Percentiles rank a stretch among this genome's conserved stretches.
Evolutionary conservation across 2,113 vertebrate genomes (phyloP).

Genomic region (Chauna torquata): DNA sequence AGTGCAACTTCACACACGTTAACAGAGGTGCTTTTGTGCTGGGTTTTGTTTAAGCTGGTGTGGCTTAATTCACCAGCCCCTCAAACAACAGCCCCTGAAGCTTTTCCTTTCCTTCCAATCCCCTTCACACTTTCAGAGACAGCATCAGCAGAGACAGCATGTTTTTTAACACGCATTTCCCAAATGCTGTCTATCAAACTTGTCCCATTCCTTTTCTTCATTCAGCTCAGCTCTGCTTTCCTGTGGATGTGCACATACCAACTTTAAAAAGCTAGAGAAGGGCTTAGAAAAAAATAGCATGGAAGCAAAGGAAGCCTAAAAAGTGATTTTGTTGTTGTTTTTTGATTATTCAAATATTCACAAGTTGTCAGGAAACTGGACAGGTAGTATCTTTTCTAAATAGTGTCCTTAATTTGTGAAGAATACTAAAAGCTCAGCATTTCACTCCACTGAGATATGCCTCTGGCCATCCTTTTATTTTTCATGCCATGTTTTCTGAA

Average conservation of each 20-base stretch:
- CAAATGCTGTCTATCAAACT: neutral
- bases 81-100: constrained; percentile 8
- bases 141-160: no score
- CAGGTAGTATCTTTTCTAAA: constrained; percentile 50
- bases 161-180: neutral
- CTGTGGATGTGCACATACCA: neutral
- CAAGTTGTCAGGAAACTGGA: constrained; percentile 44
- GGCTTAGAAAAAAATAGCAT: neutral
- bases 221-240: neutral
- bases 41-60: neutral
- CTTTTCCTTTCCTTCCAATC: neutral
- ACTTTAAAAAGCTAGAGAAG: neutral
- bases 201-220: neutral
- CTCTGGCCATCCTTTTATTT: constrained; percentile 62
- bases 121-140: neutral
- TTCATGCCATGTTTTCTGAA: constrained; percentile 53
- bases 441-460: constrained; percentile 52
- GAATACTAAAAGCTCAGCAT: constrained; percentile 62
- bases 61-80: neutral
- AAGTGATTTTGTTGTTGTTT: neutral
- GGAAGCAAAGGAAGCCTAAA: neutral
- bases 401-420: constrained; percentile 55
- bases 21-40: constrained; percentile 5
- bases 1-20: neutral
- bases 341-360: constrained; percentile 14